Evolutionary conservation across 2,888 invertebrate genomes (phyloP).

Genomic region (Trachelus tabidus): DNA sequence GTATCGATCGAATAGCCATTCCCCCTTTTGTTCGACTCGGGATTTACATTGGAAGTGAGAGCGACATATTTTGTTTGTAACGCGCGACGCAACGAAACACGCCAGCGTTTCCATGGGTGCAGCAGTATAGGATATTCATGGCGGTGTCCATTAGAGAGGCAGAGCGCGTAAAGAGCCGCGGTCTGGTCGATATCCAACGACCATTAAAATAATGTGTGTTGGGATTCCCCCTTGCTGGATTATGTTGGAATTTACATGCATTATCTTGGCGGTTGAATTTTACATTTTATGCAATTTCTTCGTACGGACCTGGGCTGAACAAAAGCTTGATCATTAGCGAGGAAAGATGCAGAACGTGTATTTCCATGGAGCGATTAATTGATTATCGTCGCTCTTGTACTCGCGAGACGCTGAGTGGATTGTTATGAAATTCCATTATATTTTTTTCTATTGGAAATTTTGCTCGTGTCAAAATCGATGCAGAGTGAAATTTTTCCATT

Average conservation of each 20-base stretch:
- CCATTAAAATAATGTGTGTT: slow-evolving; percentile 22
- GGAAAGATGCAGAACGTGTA: too few relatives aligned
- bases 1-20: background rate
- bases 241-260: slow-evolving; percentile 20
- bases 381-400: too few relatives aligned
- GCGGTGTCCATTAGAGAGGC: slow-evolving; percentile 16
- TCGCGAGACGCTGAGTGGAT: too few relatives aligned
- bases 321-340: too few relatives aligned
- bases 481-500: too few relatives aligned
- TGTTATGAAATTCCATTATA: too few relatives aligned
- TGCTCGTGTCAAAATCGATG: too few relatives aligned
- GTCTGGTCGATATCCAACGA: slow-evolving; percentile 19
- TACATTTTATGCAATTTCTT: too few relatives aligned
- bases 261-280: background rate
- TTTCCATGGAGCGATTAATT: too few relatives aligned
- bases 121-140: background rate
- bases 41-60: background rate
- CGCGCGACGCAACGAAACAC: background rate
- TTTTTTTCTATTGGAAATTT: too few relatives aligned
- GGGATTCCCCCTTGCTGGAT: slow-evolving; percentile 15
- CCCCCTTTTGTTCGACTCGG: background rate
- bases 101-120: background rate
- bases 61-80: background rate
- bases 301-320: too few relatives aligned
- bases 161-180: slow-evolving; percentile 13